Conservation (phyloP, 2,113 vertebrate species). For the Atrichornis clamosus region DNA sequence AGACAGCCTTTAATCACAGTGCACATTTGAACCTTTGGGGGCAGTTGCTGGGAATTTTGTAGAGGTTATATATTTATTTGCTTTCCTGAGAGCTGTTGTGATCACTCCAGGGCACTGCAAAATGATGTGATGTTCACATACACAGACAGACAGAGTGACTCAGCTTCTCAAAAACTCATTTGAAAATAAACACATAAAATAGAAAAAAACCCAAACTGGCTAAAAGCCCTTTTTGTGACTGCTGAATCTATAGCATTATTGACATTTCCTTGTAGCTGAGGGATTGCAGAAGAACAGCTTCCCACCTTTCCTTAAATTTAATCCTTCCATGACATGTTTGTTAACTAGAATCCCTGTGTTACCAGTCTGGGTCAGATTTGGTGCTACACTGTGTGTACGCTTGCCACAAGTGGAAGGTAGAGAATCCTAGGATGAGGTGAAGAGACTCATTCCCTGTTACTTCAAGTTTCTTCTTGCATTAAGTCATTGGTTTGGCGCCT, state of each 20-base stretch:
- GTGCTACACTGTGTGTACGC: rapidly evolving
- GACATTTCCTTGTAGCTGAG: background rate
- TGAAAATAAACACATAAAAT: background rate
- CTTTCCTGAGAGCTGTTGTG: constrained; percentile 17
- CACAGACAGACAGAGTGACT: background rate
- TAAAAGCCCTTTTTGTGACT: constrained; percentile 39
- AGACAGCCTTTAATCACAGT: background rate
- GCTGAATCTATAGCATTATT: background rate
- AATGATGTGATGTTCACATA: background rate
- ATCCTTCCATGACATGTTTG: background rate
- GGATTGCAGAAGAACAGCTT: background rate
- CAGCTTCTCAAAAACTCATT: background rate
- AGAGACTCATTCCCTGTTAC: background rate
- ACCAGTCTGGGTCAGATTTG: background rate
- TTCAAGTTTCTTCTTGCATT: background rate
- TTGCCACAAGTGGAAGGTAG: background rate
- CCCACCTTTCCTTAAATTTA: background rate
- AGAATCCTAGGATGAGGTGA: background rate
- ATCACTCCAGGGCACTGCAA: background rate
- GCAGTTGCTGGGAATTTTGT: background rate
- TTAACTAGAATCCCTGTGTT: background rate
- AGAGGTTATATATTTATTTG: background rate
- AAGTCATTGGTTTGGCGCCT: background rate
- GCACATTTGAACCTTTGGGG: background rate
- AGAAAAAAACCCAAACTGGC: background rate